These are phyloP conservation scores for Crematogaster levior DNA, from an alignment of 2,888 invertebrate species.

Conservation along the genomic window DNA sequence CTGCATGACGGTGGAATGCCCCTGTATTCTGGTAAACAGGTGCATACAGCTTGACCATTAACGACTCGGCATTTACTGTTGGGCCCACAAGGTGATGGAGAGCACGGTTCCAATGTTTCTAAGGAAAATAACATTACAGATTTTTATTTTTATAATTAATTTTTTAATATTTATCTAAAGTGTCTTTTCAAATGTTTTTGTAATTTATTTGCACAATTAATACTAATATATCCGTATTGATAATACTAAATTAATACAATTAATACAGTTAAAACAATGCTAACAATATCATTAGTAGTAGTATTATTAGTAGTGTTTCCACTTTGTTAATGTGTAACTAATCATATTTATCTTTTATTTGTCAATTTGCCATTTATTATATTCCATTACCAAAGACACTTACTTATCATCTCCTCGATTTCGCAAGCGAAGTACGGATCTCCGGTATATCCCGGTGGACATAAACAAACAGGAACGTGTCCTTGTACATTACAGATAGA, in stretches of 20 bases:
- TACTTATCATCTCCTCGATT: slow-evolving; percentile 74
- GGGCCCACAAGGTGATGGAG: slow-evolving; percentile 94
- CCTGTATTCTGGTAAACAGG: slow-evolving; percentile 92
- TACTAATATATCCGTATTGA: neutral
- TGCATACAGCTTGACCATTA: slow-evolving; percentile 93
- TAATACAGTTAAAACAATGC: neutral
- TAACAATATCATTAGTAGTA: no score
- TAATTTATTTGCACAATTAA: neutral
- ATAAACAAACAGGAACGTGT: slow-evolving; percentile 92
- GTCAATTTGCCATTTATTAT: neutral
- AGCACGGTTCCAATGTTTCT: slow-evolving; percentile 89
- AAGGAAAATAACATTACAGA: neutral
- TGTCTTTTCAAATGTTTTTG: neutral
- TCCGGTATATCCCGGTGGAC: slow-evolving; percentile 91
- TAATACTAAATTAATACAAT: neutral
- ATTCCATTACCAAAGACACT: neutral
- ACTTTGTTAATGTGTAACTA: neutral
- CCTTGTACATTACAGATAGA: slow-evolving; percentile 93
- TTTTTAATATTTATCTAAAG: neutral
- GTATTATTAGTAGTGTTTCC: neutral
- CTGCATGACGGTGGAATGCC: slow-evolving; percentile 93
- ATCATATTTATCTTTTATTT: neutral
- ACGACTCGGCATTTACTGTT: slow-evolving; percentile 94
- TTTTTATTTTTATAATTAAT: neutral
- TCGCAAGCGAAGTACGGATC: slow-evolving; percentile 91